Percentiles rank a stretch among this genome's conserved stretches.
Conservation (phyloP, 1,140 invertebrate genomes). For the Ceratina calcarata region DNA sequence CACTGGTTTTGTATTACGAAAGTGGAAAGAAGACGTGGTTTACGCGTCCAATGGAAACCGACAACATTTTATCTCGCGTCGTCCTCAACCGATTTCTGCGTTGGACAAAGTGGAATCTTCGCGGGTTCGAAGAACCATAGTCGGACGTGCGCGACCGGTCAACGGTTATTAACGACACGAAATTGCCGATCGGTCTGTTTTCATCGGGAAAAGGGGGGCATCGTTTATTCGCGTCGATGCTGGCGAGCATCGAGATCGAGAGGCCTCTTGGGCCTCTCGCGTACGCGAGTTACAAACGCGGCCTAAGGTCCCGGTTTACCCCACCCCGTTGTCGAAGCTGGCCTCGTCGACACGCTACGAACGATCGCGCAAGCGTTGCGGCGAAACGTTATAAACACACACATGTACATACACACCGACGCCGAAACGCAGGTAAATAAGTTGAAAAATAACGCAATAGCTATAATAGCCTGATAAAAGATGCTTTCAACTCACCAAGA, state of each 20-base stretch:
- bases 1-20: conserved; percentile 37
- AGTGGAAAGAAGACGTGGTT: conserved; percentile 36
- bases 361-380: conserved; percentile 46
- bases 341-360: conserved; percentile 29
- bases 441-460: not conserved
- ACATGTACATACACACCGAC: not conserved
- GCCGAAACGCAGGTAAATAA: not conserved
- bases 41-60: not conserved
- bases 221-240: not conserved
- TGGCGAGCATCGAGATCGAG: not conserved
- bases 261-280: not conserved
- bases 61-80: conserved; percentile 6
- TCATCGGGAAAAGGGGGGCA: not conserved
- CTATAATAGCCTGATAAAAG: conserved; percentile 38
- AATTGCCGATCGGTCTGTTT: not conserved
- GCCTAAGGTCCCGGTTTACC: conserved; percentile 42
- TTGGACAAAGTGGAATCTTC: not conserved
- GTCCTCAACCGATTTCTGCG: not conserved
- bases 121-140: not conserved
- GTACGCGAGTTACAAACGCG: conserved; percentile 14
- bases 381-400: conserved; percentile 36
- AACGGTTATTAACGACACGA: not conserved
- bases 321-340: conserved; percentile 1
- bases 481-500: conserved; percentile 64
- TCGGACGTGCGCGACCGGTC: not conserved